These are phyloP conservation scores for Lanius collurio DNA, from an alignment of 2,113 vertebrate species.

Conservation along the genomic window DNA sequence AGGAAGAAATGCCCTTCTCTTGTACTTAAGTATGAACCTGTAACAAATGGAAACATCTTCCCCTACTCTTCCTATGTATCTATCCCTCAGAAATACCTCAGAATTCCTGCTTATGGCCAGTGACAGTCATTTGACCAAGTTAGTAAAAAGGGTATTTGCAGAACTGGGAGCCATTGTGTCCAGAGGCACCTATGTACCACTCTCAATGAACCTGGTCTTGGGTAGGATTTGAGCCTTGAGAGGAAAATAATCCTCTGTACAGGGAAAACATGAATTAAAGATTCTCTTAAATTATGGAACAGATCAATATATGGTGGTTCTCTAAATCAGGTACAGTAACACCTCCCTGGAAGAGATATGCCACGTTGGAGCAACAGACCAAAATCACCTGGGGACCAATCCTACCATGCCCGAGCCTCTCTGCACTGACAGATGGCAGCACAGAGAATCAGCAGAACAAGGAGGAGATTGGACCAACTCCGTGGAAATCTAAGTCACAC, in stretches of 20 bases:
- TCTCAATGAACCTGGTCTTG: background rate
- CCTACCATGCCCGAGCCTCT: accelerated
- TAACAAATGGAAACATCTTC: background rate
- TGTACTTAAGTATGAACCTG: background rate
- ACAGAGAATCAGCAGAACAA: background rate
- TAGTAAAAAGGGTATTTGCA: background rate
- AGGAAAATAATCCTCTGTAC: background rate
- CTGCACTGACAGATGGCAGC: background rate
- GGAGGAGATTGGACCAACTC: background rate
- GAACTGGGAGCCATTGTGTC: background rate
- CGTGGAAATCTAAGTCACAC: background rate
- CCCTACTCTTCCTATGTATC: background rate
- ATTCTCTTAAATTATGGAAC: background rate
- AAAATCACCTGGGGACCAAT: background rate
- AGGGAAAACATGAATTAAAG: background rate
- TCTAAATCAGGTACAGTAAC: background rate
- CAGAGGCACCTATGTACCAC: accelerated
- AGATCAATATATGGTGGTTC: background rate
- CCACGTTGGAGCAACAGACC: background rate
- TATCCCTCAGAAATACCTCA: background rate
- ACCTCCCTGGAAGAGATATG: background rate
- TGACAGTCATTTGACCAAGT: background rate
- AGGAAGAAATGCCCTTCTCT: background rate
- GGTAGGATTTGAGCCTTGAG: background rate
- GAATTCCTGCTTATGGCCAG: background rate